Percentiles rank a stretch among this genome's conserved stretches.
Conservation (phyloP, 2,888 invertebrate genomes). For the Mythimna vitellina region DNA sequence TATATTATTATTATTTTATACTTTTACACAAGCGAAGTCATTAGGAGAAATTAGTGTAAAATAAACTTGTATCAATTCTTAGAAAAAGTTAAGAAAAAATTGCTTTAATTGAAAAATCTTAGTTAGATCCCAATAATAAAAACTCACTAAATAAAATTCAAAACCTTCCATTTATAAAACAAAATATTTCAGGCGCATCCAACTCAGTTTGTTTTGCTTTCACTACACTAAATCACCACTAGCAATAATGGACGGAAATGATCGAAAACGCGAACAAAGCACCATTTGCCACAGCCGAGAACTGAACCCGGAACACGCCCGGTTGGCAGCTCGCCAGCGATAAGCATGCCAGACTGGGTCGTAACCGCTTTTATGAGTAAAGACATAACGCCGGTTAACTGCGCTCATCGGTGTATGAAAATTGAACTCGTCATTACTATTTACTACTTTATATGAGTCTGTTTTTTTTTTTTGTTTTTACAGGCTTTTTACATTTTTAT, state of each 20-base stretch:
- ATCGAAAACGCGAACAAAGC: constrained; percentile 62
- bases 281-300: constrained; percentile 62
- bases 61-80: no score
- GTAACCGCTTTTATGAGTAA: constrained; percentile 57
- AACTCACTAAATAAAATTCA: not conserved
- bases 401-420: constrained; percentile 31
- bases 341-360: constrained; percentile 52
- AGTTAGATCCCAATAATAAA: no score
- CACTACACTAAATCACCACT: constrained; percentile 49
- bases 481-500: not conserved
- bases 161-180: no score
- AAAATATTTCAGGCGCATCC: constrained; percentile 38
- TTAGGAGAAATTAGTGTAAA: no score
- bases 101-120: no score
- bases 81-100: no score
- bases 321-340: constrained; percentile 67
- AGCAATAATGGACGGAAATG: constrained; percentile 56
- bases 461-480: not conserved
- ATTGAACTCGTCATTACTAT: constrained; percentile 1
- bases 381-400: constrained; percentile 44
- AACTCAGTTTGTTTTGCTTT: constrained; percentile 26
- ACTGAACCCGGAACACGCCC: constrained; percentile 69
- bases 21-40: no score
- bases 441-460: not conserved
- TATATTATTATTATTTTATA: no score